phyloP scores from a whole-genome alignment of 2,797 vertebrate genomes.

The Pangasius djambal region DNA sequence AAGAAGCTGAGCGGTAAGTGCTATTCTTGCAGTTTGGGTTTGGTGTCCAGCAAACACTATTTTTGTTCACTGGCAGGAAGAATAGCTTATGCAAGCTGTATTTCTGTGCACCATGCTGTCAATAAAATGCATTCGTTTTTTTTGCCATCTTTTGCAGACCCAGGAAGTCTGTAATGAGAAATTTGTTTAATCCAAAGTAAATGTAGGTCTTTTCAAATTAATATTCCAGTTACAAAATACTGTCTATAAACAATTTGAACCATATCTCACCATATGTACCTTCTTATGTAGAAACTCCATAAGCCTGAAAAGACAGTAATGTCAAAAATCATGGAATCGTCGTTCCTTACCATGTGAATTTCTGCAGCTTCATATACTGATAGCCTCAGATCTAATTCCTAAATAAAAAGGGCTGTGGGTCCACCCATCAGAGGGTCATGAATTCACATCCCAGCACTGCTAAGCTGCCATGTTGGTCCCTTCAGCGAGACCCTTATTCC shows the following conservation, averaged over 20 bases:
- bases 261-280: not conserved
- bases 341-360: not conserved
- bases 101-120: slow-evolving; percentile 42
- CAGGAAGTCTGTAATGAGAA: slow-evolving; percentile 16
- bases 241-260: not conserved
- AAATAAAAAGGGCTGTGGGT: not conserved
- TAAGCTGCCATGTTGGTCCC: not conserved
- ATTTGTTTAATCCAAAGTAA: not conserved
- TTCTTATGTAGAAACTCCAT: not conserved
- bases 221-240: not conserved
- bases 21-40: slow-evolving; percentile 49
- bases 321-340: not conserved
- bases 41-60: slow-evolving; percentile 46
- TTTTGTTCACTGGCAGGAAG: slow-evolving; percentile 51
- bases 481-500: not conserved
- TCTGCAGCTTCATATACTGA: not conserved
- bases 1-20: slow-evolving; percentile 32
- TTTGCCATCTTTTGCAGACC: slow-evolving; percentile 21
- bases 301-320: not conserved
- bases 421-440: not conserved
- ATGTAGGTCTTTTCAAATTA: not conserved
- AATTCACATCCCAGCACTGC: not conserved
- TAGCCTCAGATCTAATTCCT: not conserved
- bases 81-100: slow-evolving; percentile 55
- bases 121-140: slow-evolving; percentile 34